Percentiles rank a stretch among this genome's conserved stretches.
phyloP scores from a whole-genome alignment of 2,797 vertebrate species.

The Myoxocephalus aenaeus region DNA sequence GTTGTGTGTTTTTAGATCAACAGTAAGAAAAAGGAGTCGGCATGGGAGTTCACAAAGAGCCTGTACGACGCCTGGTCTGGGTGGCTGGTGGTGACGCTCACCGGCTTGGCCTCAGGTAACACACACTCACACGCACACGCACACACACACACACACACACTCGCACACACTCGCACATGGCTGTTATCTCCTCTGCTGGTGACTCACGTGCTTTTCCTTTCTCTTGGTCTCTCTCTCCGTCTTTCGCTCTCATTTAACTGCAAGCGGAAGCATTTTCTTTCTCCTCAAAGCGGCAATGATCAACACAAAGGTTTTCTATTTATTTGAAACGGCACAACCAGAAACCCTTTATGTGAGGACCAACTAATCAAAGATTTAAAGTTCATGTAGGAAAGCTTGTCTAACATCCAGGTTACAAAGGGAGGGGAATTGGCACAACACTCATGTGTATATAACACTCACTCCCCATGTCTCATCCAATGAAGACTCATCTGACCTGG shows the following conservation, averaged over 20 bases:
- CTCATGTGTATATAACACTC: too few species aligned
- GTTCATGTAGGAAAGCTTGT: not conserved
- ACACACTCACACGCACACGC: not conserved
- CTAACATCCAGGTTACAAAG: not conserved
- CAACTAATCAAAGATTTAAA: not conserved
- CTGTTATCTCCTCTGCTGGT: slow-evolving; percentile 26
- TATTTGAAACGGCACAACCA: not conserved
- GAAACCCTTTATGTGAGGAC: not conserved
- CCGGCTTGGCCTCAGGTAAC: slow-evolving; percentile 96
- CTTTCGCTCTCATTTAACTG: slow-evolving; percentile 17
- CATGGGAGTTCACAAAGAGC: slow-evolving; percentile 98
- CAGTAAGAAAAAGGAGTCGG: slow-evolving; percentile 98
- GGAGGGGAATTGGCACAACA: not conserved
- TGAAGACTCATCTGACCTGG: not conserved
- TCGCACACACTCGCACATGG: slow-evolving; percentile 1
- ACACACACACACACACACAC: not conserved
- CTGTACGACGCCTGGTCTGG: slow-evolving; percentile 98
- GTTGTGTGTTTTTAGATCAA: slow-evolving; percentile 88
- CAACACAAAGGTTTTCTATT: not conserved
- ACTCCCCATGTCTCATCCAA: too few species aligned
- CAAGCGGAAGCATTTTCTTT: not conserved
- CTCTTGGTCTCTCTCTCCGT: not conserved
- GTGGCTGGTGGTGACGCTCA: slow-evolving; percentile 97
- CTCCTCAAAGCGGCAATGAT: not conserved
- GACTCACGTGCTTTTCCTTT: slow-evolving; percentile 61